Percentiles rank a stretch among this genome's conserved stretches.
Evolutionary conservation across 1,140 invertebrate species (phyloP).

Genomic region (Bombus huntii): DNA sequence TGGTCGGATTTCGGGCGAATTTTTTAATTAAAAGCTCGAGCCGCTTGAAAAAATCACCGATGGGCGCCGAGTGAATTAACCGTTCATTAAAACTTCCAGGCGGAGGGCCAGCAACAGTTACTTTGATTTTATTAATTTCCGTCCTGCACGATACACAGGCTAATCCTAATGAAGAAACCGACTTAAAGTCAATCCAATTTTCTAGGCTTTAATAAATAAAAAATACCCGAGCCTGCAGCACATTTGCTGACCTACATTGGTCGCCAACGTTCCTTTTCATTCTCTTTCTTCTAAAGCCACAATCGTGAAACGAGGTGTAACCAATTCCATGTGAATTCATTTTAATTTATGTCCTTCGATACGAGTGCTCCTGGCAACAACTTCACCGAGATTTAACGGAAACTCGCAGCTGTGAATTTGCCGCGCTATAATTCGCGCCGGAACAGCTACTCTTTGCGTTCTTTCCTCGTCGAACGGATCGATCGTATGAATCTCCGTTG

Average conservation of each 20-base stretch:
- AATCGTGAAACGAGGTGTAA: neutral
- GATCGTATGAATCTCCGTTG: neutral
- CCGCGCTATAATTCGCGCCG: neutral
- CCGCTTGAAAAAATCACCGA: neutral
- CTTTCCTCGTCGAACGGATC: neutral
- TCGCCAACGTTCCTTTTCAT: neutral
- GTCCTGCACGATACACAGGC: neutral
- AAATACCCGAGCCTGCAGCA: neutral
- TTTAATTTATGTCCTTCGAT: neutral
- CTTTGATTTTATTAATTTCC: neutral
- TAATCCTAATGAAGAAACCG: neutral
- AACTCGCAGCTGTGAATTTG: neutral
- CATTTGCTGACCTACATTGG: neutral
- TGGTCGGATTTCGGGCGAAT: neutral
- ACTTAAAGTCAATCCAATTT: neutral
- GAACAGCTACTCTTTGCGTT: neutral
- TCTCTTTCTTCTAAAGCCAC: neutral
- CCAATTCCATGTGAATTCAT: neutral
- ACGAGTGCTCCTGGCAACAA: neutral
- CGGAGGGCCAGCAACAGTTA: neutral
- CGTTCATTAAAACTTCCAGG: neutral
- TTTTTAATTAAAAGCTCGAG: slow-evolving; percentile 22
- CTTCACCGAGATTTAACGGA: neutral
- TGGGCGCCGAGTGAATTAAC: neutral
- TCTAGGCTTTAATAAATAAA: neutral